phyloP scores from a whole-genome alignment of 2,113 vertebrate genomes.

The Ardeotis arabs region DNA sequence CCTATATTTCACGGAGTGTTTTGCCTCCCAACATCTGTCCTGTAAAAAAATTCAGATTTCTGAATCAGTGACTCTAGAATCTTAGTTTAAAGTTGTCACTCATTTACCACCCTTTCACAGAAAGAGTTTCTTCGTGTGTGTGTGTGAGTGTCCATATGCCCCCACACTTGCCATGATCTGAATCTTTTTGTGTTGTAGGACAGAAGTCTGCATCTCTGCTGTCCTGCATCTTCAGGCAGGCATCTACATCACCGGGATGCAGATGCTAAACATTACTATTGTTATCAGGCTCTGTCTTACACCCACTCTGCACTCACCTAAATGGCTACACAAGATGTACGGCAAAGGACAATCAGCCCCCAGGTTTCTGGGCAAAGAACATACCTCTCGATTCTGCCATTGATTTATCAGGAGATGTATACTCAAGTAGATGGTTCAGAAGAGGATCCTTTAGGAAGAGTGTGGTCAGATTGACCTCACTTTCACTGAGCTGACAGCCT shows the following conservation, averaged over 20 bases:
- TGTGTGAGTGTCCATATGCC: neutral
- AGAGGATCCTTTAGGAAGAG: slow-evolving; percentile 58
- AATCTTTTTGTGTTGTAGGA: neutral
- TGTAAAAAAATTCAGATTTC: neutral
- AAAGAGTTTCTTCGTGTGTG: neutral
- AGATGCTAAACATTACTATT: neutral
- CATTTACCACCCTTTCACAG: neutral
- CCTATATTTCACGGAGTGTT: neutral
- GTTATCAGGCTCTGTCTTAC: neutral
- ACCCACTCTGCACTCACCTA: neutral
- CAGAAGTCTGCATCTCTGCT: neutral
- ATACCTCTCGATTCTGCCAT: slow-evolving; percentile 23
- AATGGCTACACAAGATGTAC: neutral
- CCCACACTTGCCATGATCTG: neutral
- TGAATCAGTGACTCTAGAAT: neutral
- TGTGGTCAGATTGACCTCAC: slow-evolving; percentile 67
- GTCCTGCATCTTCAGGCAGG: neutral
- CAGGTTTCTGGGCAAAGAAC: slow-evolving; percentile 21
- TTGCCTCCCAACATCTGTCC: neutral
- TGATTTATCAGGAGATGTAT: slow-evolving; percentile 57
- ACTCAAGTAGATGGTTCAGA: slow-evolving; percentile 35
- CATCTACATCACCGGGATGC: neutral
- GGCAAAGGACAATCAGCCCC: slow-evolving; percentile 28
- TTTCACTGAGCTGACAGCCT: slow-evolving; percentile 53
- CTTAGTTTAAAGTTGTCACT: neutral